Evolutionary conservation across 2,888 invertebrate genomes (phyloP), one percentile per base, ranked within the genome.

Genomic region (Lasioglossum figueresi): DNA sequence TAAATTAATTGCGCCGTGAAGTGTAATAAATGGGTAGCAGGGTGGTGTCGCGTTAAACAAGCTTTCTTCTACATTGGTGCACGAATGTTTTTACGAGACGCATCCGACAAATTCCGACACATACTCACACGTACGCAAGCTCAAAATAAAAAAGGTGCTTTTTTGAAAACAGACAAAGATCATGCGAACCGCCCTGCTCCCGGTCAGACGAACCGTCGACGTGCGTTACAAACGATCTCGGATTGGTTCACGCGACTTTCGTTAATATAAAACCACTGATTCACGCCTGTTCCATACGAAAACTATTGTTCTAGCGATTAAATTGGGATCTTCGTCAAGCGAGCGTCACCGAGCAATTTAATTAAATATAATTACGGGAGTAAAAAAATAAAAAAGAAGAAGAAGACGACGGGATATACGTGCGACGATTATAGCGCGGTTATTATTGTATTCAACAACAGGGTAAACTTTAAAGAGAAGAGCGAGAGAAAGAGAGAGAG

Each of bases 371-470:
- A 87, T 88, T 88, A 88, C 73, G 31, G 19, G 19, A 63, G 2
- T 34, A 63, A 63, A 34, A 43, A 8, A 34, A 6, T 6, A 31
- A 34, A 16, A 19, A 31, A 31, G 4, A 31, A 59, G 27, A 59
- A 59, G 31, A 27, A 90, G 86, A 89, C 85, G 88, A 91, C 88
- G 90, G 79, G 91, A 90, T 91, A 89, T 89, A 91, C 88, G 89
- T 90, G 89, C 89, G 88, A 88, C 89, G 88, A 91, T 93, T 92
- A 90, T 92, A 91, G 90, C 77, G 87, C 92, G 90, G 88, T 91
- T 91, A 90, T 89, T 92, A 94, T 93, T 93, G 90, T 93, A 95
- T 94, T 94, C 92, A 91, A 93, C 89, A 93, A 95, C 95, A 95
- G 95, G 95, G 95, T 95, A 95, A 93, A 88, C 85, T 86, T 56